These are phyloP conservation scores for Noctua fimbriata DNA, from an alignment of 2,888 invertebrate species.

Conservation along the genomic window DNA sequence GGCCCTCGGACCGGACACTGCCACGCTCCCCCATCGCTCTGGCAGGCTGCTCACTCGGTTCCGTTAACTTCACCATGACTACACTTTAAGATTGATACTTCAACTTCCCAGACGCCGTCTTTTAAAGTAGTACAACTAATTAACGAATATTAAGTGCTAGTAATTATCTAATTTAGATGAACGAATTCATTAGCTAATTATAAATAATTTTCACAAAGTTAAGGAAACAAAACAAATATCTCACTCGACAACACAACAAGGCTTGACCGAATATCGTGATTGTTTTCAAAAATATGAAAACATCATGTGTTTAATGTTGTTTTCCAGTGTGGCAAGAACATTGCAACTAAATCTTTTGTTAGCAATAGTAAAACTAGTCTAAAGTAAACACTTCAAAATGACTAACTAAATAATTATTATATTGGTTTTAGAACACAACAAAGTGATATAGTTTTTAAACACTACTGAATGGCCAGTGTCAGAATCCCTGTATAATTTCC, in stretches of 20 bases:
- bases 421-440: too few relatives aligned
- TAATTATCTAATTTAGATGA: constrained; percentile 44
- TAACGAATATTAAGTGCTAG: constrained; percentile 22
- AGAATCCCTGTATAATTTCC: too few relatives aligned
- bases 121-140: constrained; percentile 35
- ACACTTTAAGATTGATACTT: constrained; percentile 28
- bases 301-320: constrained; percentile 40
- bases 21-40: constrained; percentile 52
- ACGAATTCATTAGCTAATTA: constrained; percentile 40
- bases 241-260: constrained; percentile 16
- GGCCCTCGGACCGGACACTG: constrained; percentile 59
- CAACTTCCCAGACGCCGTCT: constrained; percentile 13
- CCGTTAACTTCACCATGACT: constrained; percentile 76
- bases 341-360: too few relatives aligned
- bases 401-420: too few relatives aligned
- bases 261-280: constrained; percentile 24
- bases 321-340: too few relatives aligned
- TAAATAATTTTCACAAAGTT: constrained; percentile 10
- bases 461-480: too few relatives aligned
- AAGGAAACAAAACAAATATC: constrained; percentile 27
- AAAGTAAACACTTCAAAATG: too few relatives aligned
- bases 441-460: too few relatives aligned
- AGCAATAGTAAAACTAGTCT: too few relatives aligned
- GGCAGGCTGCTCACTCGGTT: constrained; percentile 60
- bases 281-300: constrained; percentile 57